Evolutionary conservation across 1,140 invertebrate genomes (phyloP).

Genomic region (Euwallacea similis): DNA sequence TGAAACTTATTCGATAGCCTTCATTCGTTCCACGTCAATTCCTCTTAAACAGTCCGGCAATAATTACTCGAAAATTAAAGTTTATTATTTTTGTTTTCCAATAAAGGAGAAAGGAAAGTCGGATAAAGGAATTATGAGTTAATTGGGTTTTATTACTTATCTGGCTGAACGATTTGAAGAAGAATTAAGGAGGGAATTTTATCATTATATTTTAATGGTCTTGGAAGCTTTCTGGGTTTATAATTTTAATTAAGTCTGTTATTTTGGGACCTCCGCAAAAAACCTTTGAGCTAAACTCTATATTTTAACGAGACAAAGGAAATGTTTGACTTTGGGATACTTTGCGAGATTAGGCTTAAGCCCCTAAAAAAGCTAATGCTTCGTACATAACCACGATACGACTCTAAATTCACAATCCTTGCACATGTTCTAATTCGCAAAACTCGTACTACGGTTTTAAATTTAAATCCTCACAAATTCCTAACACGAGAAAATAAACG

Average conservation of each 20-base stretch:
- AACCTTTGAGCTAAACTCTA: too few relatives aligned
- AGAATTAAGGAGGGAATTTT: conserved; percentile 31
- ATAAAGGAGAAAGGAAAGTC: conserved; percentile 38
- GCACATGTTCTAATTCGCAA: too few relatives aligned
- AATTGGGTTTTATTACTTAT: conserved; percentile 40
- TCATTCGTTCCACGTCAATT: conserved; percentile 35
- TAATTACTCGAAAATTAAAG: conserved; percentile 38
- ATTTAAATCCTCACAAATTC: neutral
- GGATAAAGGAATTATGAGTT: conserved; percentile 39
- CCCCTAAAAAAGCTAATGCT: too few relatives aligned
- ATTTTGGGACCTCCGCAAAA: neutral
- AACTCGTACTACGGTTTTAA: too few relatives aligned
- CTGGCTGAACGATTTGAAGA: conserved; percentile 33
- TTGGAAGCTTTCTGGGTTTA: conserved; percentile 13
- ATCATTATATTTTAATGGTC: conserved; percentile 30
- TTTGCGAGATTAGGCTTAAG: too few relatives aligned
- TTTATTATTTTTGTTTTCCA: conserved; percentile 40
- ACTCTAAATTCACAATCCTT: neutral
- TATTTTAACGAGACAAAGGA: too few relatives aligned
- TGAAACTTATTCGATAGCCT: conserved; percentile 31
- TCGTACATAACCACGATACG: neutral
- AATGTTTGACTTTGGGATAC: too few relatives aligned
- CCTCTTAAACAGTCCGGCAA: conserved; percentile 35
- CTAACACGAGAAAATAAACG: conserved; percentile 3
- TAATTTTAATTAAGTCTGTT: conserved; percentile 29